A percentile compares a stretch with the other conserved stretches of the same genome.
These are phyloP conservation scores for Acrossocheilus fasciatus DNA, from an alignment of 2,797 vertebrate genomes.

Conservation along the genomic window DNA sequence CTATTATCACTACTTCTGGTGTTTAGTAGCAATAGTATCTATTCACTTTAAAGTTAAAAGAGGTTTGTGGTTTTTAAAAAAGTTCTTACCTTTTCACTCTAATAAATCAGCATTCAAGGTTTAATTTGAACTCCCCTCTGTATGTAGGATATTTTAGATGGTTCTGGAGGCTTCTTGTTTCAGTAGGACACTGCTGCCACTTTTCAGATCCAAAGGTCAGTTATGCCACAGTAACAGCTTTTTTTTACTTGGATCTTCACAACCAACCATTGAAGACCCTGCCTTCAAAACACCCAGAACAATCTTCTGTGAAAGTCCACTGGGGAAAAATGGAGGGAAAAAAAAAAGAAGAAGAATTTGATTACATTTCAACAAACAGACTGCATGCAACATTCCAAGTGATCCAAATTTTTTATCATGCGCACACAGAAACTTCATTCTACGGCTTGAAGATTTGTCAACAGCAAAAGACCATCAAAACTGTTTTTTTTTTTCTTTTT, in stretches of 20 bases:
- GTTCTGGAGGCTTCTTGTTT: background rate
- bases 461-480: background rate
- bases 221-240: conserved; percentile 3
- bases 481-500: background rate
- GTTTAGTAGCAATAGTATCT: background rate
- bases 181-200: background rate
- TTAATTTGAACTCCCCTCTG: background rate
- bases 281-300: background rate
- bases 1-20: background rate
- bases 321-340: background rate
- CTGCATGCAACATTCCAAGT: background rate
- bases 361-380: conserved; percentile 7
- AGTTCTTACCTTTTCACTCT: conserved; percentile 27
- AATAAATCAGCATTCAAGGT: background rate
- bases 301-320: conserved; percentile 16
- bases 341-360: background rate
- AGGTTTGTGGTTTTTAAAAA: background rate
- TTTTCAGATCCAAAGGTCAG: conserved; percentile 14
- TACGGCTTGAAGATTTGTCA: background rate
- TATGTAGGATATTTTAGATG: background rate
- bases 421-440: background rate
- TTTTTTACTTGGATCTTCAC: background rate
- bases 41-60: background rate
- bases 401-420: conserved; percentile 3
- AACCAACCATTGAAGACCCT: conserved; percentile 12